Conservation (phyloP, 2,888 invertebrate genomes). For the Biston stratarius region DNA sequence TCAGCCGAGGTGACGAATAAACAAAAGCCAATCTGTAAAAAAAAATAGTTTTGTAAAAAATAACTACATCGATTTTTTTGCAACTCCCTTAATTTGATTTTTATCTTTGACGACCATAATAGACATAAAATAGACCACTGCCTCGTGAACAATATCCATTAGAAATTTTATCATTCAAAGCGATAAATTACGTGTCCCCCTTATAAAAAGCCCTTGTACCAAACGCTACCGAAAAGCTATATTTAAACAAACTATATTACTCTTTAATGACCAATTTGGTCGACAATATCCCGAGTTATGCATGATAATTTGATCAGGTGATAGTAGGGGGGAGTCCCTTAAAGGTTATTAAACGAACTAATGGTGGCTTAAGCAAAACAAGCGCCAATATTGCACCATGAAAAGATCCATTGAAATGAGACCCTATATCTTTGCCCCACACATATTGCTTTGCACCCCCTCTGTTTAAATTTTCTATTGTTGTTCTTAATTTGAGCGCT, state of each 20-base stretch:
- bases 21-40: no score
- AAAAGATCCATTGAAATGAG: conserved; percentile 73
- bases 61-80: conserved; percentile 38
- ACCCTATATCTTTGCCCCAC: conserved; percentile 49
- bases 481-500: conserved; percentile 59
- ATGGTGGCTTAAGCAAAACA: conserved; percentile 77
- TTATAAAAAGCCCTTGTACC: conserved; percentile 60
- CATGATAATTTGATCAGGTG: conserved; percentile 78
- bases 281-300: conserved; percentile 69
- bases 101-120: conserved; percentile 48
- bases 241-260: conserved; percentile 82
- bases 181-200: conserved; percentile 76
- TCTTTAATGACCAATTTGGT: conserved; percentile 74
- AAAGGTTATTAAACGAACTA: conserved; percentile 73
- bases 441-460: conserved; percentile 59
- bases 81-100: conserved; percentile 45
- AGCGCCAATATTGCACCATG: conserved; percentile 70
- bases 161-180: conserved; percentile 77
- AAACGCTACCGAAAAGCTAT: conserved; percentile 68
- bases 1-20: no score
- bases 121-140: conserved; percentile 63
- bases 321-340: conserved; percentile 59
- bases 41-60: conserved; percentile 18
- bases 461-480: conserved; percentile 73
- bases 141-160: conserved; percentile 78